Conservation (phyloP, 2,797 vertebrate genomes). For the Gallinago nigripennis region DNA sequence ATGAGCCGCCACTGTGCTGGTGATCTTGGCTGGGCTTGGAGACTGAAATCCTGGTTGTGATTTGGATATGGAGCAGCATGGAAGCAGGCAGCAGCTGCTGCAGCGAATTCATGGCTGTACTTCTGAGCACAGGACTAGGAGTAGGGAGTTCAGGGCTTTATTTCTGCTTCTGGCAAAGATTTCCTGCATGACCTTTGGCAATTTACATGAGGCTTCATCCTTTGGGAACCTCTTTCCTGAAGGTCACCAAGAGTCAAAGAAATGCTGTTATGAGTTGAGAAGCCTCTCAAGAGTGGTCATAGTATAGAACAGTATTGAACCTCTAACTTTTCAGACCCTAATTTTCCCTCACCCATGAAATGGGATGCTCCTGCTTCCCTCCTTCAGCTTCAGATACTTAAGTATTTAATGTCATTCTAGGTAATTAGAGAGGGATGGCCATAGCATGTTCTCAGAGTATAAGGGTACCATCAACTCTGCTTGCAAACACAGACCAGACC, state of each 20-base stretch:
- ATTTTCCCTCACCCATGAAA: background rate
- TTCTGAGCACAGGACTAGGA: background rate
- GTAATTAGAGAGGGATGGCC: background rate
- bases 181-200: background rate
- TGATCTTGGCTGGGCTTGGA: background rate
- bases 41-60: background rate
- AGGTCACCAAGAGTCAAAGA: background rate
- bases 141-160: background rate
- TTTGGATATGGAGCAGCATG: background rate
- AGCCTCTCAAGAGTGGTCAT: background rate
- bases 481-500: background rate
- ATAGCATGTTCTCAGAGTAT: background rate
- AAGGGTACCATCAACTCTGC: background rate
- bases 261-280: background rate
- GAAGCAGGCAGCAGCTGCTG: background rate
- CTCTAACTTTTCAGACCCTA: background rate
- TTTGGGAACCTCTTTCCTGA: background rate
- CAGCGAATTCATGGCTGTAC: background rate
- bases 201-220: background rate
- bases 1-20: background rate
- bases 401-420: background rate
- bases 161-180: background rate
- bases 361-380: background rate
- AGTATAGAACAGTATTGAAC: background rate
- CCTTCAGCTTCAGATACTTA: background rate